phyloP scores from a whole-genome alignment of 2,797 vertebrate genomes.

The Hypotaenidia philippensis region DNA sequence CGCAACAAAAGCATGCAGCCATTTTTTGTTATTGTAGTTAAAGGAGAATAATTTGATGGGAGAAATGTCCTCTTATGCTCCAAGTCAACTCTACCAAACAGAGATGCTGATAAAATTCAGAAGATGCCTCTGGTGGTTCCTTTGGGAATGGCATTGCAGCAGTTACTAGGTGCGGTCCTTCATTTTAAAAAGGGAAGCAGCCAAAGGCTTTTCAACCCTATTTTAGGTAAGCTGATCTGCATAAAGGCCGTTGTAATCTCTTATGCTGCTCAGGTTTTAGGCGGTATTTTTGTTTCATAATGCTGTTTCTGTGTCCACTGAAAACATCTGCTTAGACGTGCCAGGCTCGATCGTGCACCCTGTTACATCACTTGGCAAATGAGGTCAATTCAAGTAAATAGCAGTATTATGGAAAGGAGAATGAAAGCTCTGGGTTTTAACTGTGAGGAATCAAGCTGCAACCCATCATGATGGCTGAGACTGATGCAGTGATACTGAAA shows the following conservation, averaged over 20 bases:
- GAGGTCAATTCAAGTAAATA: slow-evolving; percentile 61
- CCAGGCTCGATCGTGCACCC: slow-evolving; percentile 36
- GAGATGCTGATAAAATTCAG: slow-evolving; percentile 27
- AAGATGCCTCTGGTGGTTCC: slow-evolving; percentile 33
- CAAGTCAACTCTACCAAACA: background rate
- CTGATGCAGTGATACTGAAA: background rate
- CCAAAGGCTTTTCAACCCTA: slow-evolving; percentile 1
- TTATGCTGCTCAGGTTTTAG: slow-evolving; percentile 48
- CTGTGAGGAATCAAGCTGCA: background rate
- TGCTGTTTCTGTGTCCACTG: slow-evolving; percentile 44
- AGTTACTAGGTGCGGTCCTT: background rate
- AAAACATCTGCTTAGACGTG: slow-evolving; percentile 35
- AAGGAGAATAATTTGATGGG: slow-evolving; percentile 10
- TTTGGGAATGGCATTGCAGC: slow-evolving; percentile 15
- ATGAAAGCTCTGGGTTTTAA: slow-evolving; percentile 16
- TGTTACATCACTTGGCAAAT: slow-evolving; percentile 56
- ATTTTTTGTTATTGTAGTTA: slow-evolving; percentile 36
- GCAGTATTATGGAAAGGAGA: slow-evolving; percentile 41
- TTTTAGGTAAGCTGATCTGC: slow-evolving; percentile 62
- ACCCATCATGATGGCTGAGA: background rate
- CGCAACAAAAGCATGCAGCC: background rate
- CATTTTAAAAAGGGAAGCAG: background rate
- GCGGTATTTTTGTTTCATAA: slow-evolving; percentile 5
- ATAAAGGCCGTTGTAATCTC: slow-evolving; percentile 50
- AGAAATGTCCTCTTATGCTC: background rate